phyloP scores from a whole-genome alignment of 1,140 invertebrate genomes.

The Leptonema lineaticorne region DNA sequence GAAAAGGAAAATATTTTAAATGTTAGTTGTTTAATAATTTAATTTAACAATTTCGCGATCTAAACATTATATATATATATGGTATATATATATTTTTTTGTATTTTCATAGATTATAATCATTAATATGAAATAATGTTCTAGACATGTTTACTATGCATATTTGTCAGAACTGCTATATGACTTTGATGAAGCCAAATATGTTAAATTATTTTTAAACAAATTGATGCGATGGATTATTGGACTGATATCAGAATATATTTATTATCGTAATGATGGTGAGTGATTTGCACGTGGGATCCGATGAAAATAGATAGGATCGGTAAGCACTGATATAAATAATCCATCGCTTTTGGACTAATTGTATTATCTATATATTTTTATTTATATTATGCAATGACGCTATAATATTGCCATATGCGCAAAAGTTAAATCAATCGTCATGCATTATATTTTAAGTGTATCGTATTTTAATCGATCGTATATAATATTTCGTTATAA shows the following conservation, averaged over 20 bases:
- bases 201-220: not conserved
- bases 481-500: too few species aligned
- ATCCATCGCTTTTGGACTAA: too few species aligned
- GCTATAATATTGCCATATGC: too few species aligned
- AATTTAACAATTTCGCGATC: too few species aligned
- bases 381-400: slow-evolving; percentile 1
- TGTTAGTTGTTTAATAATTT: too few species aligned
- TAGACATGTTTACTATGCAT: slow-evolving; percentile 9
- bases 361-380: too few species aligned
- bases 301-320: slow-evolving; percentile 17
- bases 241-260: slow-evolving; percentile 19
- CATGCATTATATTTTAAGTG: too few species aligned
- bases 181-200: not conserved
- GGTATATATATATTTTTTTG: not conserved
- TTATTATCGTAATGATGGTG: not conserved
- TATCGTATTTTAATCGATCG: too few species aligned
- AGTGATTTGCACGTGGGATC: slow-evolving; percentile 15
- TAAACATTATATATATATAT: too few species aligned
- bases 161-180: not conserved
- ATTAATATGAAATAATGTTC: not conserved
- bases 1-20: too few species aligned
- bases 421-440: too few species aligned
- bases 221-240: slow-evolving; percentile 8
- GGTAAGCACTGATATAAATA: slow-evolving; percentile 11
- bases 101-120: not conserved